Evolutionary conservation across 2,797 vertebrate species (phyloP).

Genomic region (Alauda arvensis): DNA sequence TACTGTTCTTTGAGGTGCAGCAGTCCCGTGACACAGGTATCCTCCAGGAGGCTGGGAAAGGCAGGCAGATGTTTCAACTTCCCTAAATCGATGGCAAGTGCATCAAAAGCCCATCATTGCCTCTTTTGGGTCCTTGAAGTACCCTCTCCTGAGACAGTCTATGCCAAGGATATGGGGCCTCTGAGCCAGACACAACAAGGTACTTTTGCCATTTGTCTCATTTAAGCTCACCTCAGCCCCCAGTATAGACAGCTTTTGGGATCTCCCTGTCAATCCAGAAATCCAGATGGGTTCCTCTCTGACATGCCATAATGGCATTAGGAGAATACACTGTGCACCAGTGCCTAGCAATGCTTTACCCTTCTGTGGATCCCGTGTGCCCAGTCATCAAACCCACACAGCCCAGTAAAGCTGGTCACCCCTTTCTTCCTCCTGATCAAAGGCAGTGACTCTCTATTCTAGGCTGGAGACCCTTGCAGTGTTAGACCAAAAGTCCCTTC

Average conservation of each 20-base stretch:
- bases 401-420: not conserved
- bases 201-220: not conserved
- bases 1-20: not conserved
- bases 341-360: not conserved
- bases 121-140: not conserved
- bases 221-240: not conserved
- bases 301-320: fast-evolving
- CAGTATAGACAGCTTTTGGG: not conserved
- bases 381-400: not conserved
- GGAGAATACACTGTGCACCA: not conserved
- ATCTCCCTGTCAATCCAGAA: not conserved
- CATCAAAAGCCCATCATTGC: not conserved
- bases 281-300: not conserved
- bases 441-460: not conserved
- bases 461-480: not conserved
- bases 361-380: not conserved
- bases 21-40: not conserved
- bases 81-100: not conserved
- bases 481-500: not conserved
- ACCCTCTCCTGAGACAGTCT: not conserved
- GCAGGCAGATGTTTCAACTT: not conserved
- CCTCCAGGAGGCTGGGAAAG: not conserved
- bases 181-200: not conserved
- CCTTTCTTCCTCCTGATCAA: not conserved
- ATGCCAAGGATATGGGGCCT: not conserved